These are phyloP conservation scores for Hoplostethus mediterraneus DNA, from an alignment of 2,797 vertebrate species.

Conservation along the genomic window DNA sequence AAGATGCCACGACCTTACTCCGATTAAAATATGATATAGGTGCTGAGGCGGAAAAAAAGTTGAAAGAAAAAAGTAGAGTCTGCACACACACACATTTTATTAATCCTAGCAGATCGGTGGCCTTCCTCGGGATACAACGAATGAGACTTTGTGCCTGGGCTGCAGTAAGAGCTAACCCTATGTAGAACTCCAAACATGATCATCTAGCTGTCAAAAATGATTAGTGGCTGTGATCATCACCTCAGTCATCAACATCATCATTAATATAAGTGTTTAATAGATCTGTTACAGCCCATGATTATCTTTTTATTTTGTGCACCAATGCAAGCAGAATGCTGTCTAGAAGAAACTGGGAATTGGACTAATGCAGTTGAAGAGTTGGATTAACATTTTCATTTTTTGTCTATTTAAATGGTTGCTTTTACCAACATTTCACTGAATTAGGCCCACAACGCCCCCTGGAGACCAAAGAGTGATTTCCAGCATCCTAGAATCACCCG, in stretches of 20 bases:
- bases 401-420: slow-evolving; percentile 15
- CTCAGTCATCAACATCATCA: background rate
- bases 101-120: slow-evolving; percentile 18
- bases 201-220: slow-evolving; percentile 9
- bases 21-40: too few relatives aligned
- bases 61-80: background rate
- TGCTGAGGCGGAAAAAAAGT: too few relatives aligned
- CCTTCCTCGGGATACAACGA: slow-evolving; percentile 5
- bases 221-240: slow-evolving; percentile 15
- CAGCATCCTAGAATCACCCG: background rate
- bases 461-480: background rate
- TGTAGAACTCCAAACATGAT: background rate
- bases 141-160: background rate
- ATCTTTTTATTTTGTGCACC: background rate
- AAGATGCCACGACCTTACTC: too few relatives aligned
- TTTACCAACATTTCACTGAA: background rate
- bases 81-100: slow-evolving; percentile 1
- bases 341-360: background rate
- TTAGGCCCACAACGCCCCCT: background rate
- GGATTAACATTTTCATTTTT: slow-evolving; percentile 10
- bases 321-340: slow-evolving; percentile 6
- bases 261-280: background rate
- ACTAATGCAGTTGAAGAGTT: slow-evolving; percentile 19
- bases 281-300: background rate
- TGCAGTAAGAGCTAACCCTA: background rate